These are phyloP conservation scores for Pseudopleuronectes americanus DNA, from an alignment of 2,797 vertebrate genomes.

Conservation along the genomic window DNA sequence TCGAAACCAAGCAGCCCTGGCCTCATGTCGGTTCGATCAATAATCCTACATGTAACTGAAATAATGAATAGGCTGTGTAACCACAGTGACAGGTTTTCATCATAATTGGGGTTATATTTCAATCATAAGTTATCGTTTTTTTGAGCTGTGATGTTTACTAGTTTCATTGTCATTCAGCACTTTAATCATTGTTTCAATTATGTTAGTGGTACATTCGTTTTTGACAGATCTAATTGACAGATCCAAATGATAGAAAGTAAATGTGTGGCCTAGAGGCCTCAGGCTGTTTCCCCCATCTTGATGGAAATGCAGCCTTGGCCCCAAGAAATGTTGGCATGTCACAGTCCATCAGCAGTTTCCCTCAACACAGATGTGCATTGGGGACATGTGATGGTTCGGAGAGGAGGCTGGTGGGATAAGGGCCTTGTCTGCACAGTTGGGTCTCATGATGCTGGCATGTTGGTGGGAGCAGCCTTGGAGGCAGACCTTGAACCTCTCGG, in stretches of 20 bases:
- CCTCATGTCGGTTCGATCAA: no score
- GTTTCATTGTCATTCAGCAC: no score
- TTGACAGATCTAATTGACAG: not conserved
- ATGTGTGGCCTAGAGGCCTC: not conserved
- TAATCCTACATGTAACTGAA: no score
- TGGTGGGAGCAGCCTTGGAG: not conserved
- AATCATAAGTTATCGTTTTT: no score
- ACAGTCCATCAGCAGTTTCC: no score
- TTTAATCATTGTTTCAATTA: no score
- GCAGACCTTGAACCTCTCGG: not conserved
- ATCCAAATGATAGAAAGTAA: not conserved
- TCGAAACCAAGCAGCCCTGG: no score
- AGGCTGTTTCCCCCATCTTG: not conserved
- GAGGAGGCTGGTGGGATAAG: not conserved
- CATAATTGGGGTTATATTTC: no score
- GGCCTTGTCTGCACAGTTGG: not conserved
- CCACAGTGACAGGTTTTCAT: no score
- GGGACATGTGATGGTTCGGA: not conserved
- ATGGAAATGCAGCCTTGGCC: not conserved
- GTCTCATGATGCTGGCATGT: not conserved
- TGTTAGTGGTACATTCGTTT: no score
- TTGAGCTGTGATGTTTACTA: no score
- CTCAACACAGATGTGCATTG: not conserved
- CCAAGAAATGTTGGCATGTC: not conserved
- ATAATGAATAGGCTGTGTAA: no score